Conservation (phyloP, 2,888 invertebrate genomes). For the Loripinus fragilis region DNA sequence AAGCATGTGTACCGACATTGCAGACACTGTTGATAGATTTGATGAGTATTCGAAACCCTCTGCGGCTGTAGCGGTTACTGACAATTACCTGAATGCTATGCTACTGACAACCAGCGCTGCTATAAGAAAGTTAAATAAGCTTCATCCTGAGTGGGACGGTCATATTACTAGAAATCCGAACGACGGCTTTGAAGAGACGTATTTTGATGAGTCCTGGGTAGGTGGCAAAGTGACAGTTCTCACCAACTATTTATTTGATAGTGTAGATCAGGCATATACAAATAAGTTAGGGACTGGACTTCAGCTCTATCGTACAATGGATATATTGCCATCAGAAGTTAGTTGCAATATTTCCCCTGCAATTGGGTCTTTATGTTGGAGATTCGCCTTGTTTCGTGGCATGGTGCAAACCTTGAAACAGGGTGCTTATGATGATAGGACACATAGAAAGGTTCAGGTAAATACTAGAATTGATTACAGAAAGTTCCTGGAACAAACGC, state of each 20-base stretch:
- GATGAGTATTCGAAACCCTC: background rate
- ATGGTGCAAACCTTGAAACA: constrained; percentile 10
- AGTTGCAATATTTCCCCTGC: background rate
- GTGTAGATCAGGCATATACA: background rate
- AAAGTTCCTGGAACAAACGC: background rate
- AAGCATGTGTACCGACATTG: background rate
- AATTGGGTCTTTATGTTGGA: background rate
- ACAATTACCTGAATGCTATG: background rate
- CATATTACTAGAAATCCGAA: background rate
- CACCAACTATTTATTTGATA: background rate
- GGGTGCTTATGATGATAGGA: background rate
- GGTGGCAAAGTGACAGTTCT: background rate
- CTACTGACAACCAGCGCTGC: background rate
- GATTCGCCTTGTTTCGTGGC: background rate
- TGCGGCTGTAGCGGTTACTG: background rate
- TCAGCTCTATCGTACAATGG: background rate
- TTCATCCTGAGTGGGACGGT: background rate
- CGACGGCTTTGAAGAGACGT: background rate
- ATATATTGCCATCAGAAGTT: background rate
- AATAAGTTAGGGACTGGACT: background rate
- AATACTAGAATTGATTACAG: background rate
- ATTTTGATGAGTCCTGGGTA: background rate
- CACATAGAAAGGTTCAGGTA: background rate
- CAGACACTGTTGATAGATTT: background rate
- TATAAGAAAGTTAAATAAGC: background rate